A percentile compares a stretch with the other conserved stretches of the same genome.
These are phyloP conservation scores for Zeuzera pyrina DNA, from an alignment of 2,888 invertebrate species.

Conservation along the genomic window DNA sequence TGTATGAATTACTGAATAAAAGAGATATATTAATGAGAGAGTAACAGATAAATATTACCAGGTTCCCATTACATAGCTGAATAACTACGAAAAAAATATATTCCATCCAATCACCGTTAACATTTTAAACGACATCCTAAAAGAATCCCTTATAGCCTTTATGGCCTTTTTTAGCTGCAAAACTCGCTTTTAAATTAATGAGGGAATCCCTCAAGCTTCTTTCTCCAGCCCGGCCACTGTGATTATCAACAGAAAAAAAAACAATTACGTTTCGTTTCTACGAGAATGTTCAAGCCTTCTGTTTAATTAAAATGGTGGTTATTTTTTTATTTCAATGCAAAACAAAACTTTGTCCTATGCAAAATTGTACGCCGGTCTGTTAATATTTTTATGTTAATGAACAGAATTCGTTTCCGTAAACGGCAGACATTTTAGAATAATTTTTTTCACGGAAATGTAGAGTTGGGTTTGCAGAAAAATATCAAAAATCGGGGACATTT, in stretches of 20 bases:
- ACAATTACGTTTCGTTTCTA: slow-evolving; percentile 30
- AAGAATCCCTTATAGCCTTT: slow-evolving; percentile 23
- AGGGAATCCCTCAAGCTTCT: slow-evolving; percentile 33
- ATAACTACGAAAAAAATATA: too few species aligned
- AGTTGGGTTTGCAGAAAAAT: too few species aligned
- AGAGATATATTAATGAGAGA: too few species aligned
- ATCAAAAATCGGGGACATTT: too few species aligned
- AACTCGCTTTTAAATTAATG: slow-evolving; percentile 35
- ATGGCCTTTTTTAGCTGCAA: slow-evolving; percentile 22
- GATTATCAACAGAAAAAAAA: slow-evolving; percentile 41
- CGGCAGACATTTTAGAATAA: too few species aligned
- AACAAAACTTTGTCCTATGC: slow-evolving; percentile 9
- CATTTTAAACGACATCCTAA: slow-evolving; percentile 23
- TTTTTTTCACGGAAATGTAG: too few species aligned
- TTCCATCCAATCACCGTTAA: too few species aligned
- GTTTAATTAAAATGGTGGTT: slow-evolving; percentile 42
- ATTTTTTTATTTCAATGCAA: slow-evolving; percentile 19
- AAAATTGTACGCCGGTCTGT: slow-evolving; percentile 12
- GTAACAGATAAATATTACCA: too few species aligned
- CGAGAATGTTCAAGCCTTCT: slow-evolving; percentile 35
- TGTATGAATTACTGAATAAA: too few species aligned
- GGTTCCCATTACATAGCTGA: too few species aligned
- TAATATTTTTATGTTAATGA: slow-evolving; percentile 19
- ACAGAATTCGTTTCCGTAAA: slow-evolving; percentile 12
- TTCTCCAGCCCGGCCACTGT: slow-evolving; percentile 20